phyloP scores from a whole-genome alignment of 2,888 invertebrate species.

The Oxytorus armatus region DNA sequence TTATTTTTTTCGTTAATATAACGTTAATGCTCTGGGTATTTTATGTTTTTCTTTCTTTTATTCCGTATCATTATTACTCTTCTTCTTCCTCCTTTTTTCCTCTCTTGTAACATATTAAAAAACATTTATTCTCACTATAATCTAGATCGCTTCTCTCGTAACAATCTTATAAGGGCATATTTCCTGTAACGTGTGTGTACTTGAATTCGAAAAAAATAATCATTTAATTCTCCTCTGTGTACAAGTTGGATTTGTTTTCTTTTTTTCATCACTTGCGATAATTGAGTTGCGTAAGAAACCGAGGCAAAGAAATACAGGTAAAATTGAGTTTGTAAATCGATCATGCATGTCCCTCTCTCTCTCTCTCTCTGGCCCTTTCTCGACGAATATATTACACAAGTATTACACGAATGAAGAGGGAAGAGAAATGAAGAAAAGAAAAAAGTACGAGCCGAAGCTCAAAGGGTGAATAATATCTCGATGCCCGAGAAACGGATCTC shows the following conservation, averaged over 20 bases:
- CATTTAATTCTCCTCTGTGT: constrained; percentile 29
- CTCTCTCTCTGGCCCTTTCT: constrained; percentile 21
- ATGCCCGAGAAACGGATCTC: neutral
- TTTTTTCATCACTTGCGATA: neutral
- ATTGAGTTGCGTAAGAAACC: constrained; percentile 13
- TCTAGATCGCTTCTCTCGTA: constrained; percentile 62
- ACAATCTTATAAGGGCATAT: constrained; percentile 65
- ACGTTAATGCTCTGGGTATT: constrained; percentile 58
- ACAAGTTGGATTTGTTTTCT: constrained; percentile 28
- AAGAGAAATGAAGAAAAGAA: constrained; percentile 28
- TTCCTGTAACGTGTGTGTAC: constrained; percentile 65
- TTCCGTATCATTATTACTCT: constrained; percentile 51
- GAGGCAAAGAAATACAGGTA: constrained; percentile 34
- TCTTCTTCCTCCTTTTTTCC: constrained; percentile 13
- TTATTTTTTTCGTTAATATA: constrained; percentile 55
- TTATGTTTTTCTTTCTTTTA: constrained; percentile 53
- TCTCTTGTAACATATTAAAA: constrained; percentile 62
- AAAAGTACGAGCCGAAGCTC: constrained; percentile 5
- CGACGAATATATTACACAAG: constrained; percentile 36
- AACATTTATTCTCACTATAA: constrained; percentile 64
- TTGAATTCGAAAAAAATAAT: constrained; percentile 42
- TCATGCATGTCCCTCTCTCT: constrained; percentile 20
- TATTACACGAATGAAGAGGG: constrained; percentile 33
- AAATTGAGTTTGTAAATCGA: constrained; percentile 43
- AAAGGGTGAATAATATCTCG: constrained; percentile 6